Evolutionary conservation across 2,888 invertebrate species (phyloP).

Genomic region (Hirtodrosophila duncani): DNA sequence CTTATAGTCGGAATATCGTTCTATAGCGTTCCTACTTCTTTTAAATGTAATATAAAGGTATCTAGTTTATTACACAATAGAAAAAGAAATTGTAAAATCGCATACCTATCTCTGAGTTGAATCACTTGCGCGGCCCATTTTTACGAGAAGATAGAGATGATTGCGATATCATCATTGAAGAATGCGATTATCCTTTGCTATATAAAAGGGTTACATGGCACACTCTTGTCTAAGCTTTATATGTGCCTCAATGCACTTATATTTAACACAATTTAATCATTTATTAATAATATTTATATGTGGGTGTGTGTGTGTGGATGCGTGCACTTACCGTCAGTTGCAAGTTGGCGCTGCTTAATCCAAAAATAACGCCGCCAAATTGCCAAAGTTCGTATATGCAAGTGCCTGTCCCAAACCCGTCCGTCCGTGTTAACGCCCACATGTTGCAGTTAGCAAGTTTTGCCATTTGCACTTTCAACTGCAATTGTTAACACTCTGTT

Average conservation of each 20-base stretch:
- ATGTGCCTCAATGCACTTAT: slow-evolving; percentile 15
- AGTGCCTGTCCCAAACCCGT: slow-evolving; percentile 17
- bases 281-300: slow-evolving; percentile 6
- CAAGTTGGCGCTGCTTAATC: slow-evolving; percentile 66
- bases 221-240: too few relatives aligned
- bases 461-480: slow-evolving; percentile 26
- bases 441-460: slow-evolving; percentile 3
- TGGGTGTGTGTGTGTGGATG: background rate
- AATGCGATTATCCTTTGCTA: too few relatives aligned
- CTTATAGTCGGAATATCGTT: too few relatives aligned
- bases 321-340: slow-evolving; percentile 54
- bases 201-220: too few relatives aligned
- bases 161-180: too few relatives aligned
- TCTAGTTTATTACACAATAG: too few relatives aligned
- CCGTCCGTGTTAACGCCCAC: background rate
- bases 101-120: too few relatives aligned
- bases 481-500: slow-evolving; percentile 1
- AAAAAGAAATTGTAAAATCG: too few relatives aligned
- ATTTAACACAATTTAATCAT: slow-evolving; percentile 22
- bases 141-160: too few relatives aligned
- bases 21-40: too few relatives aligned
- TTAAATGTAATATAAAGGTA: too few relatives aligned
- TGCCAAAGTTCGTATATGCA: slow-evolving; percentile 52
- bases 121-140: too few relatives aligned
- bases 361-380: slow-evolving; percentile 57